Percentiles rank a stretch among this genome's conserved stretches.
These are phyloP conservation scores for Drosophila ohnishii DNA, from an alignment of 1,140 invertebrate species.

Conservation along the genomic window DNA sequence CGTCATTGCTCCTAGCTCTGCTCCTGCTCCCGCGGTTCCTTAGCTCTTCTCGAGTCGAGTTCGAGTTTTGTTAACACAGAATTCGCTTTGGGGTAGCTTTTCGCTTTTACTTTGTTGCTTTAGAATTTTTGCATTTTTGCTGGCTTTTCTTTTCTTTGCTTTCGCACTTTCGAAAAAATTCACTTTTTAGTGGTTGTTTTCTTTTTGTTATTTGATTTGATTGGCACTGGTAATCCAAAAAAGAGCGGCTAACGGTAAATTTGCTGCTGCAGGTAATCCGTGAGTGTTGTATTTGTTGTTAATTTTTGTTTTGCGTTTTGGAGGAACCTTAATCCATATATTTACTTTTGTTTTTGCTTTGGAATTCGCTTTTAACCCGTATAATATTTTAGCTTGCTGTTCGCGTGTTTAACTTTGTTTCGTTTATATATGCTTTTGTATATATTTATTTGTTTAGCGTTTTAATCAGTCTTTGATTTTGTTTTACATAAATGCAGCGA, in stretches of 20 bases:
- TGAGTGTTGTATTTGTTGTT: slow-evolving; percentile 37
- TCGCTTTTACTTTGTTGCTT: slow-evolving; percentile 40
- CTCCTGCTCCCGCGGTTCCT: slow-evolving; percentile 18
- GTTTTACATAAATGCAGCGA: slow-evolving; percentile 56
- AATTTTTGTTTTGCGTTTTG: slow-evolving; percentile 30
- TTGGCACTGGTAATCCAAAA: slow-evolving; percentile 83
- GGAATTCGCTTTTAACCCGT: slow-evolving; percentile 68
- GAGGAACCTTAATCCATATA: slow-evolving; percentile 83
- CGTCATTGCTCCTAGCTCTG: slow-evolving; percentile 65
- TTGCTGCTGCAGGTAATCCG: slow-evolving; percentile 68
- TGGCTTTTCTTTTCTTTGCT: slow-evolving; percentile 19
- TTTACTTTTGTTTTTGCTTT: slow-evolving; percentile 48
- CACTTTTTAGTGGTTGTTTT: slow-evolving; percentile 36
- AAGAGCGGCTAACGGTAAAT: slow-evolving; percentile 64
- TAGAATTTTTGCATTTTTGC: slow-evolving; percentile 62
- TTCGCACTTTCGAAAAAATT: slow-evolving; percentile 57
- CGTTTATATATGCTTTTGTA: slow-evolving; percentile 44
- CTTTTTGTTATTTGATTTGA: slow-evolving; percentile 31
- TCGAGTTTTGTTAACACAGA: slow-evolving; percentile 50
- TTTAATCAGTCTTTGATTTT: slow-evolving; percentile 74
- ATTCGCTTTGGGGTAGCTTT: slow-evolving; percentile 50
- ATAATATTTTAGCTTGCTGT: slow-evolving; percentile 53
- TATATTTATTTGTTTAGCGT: slow-evolving; percentile 70
- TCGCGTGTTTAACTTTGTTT: slow-evolving; percentile 61
- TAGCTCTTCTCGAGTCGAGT: slow-evolving; percentile 25